phyloP scores from a whole-genome alignment of 2,888 invertebrate genomes.

The Bedellia somnulentella region DNA sequence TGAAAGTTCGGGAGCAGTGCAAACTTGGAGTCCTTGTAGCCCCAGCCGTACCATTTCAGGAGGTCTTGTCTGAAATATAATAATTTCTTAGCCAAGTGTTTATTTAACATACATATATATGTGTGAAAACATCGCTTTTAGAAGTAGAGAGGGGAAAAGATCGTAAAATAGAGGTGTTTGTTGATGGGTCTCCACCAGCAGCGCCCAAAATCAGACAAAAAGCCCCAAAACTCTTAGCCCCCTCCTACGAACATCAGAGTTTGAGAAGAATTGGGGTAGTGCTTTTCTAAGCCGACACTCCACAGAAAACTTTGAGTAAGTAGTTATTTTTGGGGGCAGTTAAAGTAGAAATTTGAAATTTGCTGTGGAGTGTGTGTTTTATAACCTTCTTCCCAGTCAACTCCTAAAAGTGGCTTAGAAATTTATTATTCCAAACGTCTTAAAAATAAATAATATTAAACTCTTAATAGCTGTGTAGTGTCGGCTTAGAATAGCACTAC shows the following conservation, averaged over 20 bases:
- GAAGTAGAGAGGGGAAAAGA: too few relatives aligned
- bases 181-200: too few relatives aligned
- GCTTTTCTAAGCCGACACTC: too few relatives aligned
- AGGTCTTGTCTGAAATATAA: conserved; percentile 77
- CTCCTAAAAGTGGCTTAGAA: too few relatives aligned
- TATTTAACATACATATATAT: neutral
- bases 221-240: too few relatives aligned
- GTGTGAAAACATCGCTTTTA: neutral
- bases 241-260: too few relatives aligned
- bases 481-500: too few relatives aligned
- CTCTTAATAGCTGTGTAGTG: too few relatives aligned
- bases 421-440: too few relatives aligned
- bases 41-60: conserved; percentile 99
- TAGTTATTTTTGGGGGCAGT: neutral
- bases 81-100: neutral
- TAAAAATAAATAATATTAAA: too few relatives aligned
- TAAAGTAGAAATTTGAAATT: neutral
- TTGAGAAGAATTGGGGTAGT: too few relatives aligned
- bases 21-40: conserved; percentile 95
- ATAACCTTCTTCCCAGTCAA: neutral
- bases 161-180: too few relatives aligned
- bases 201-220: neutral
- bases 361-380: neutral
- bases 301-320: neutral
- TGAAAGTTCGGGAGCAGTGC: conserved; percentile 64